Base-by-base conservation (phyloP, 2,888 invertebrate genomes). In the Tachina fera region DNA sequence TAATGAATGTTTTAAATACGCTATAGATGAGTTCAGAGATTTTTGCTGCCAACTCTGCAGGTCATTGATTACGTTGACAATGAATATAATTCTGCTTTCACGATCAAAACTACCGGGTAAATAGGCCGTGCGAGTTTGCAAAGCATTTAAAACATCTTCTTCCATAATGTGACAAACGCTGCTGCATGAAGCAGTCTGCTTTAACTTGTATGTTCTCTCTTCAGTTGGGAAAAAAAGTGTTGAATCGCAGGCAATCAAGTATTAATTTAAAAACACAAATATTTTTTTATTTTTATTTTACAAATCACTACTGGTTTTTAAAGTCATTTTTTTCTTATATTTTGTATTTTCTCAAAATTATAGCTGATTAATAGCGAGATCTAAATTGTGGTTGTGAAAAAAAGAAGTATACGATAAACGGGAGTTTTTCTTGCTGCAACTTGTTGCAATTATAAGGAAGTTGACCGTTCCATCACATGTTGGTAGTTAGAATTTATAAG, bases 51-150 rank as follows among this genome's bases (percentile, higher is more conserved):
- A 92, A 78, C 94, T 93, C 88, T 94, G 93, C 82, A 94, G 93
- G 89, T 95, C 95, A 80, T 93, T 91, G 82, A 95, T 94, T 85
- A 95, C 94, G 89, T 94, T 94, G 87, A 95, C 94, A 87, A 95
- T 92, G 88, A 96, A 92, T 89, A 96, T 92, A 74, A 96, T 95
- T 86, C 94, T 94, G 75, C 94, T 95, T 87, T 95, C 94, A 83
- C 94, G 94, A 93, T 96, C 96, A 87, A 94, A 93, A 87, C 95
- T 95, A 87, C 96, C 96, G 81, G 96, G 95, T 87, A 96, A 92
- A 90, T 94, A 94, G 80, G 94, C 95, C 88, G 94, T 92, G 89
- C 94, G 94, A 87, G 94, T 94, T 92, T 95, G 94, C 89, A 96
- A 93, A 85, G 94, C 94, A 89, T 94, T 94, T 91, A 94, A 92